These are phyloP conservation scores for Psilopogon haemacephalus DNA, from an alignment of 2,113 vertebrate genomes.

Conservation along the genomic window DNA sequence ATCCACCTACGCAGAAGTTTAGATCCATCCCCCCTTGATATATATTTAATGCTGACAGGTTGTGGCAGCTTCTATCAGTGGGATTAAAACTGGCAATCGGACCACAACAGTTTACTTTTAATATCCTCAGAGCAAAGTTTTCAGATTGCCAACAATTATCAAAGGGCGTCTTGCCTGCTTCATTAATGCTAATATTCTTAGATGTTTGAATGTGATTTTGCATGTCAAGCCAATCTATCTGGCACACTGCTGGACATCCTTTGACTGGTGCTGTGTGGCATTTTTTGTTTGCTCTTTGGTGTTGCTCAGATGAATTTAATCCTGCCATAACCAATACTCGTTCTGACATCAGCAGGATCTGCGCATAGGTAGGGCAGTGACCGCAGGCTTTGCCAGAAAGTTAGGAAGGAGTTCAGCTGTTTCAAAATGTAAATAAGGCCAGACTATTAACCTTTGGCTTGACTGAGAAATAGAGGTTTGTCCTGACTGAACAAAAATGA, in stretches of 20 bases:
- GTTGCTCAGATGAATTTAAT: slow-evolving; percentile 43
- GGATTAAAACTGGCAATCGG: slow-evolving; percentile 57
- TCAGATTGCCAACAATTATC: slow-evolving; percentile 61
- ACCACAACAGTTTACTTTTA: slow-evolving; percentile 58
- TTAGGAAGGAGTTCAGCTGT: not conserved
- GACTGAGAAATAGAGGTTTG: not conserved
- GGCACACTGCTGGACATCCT: slow-evolving; percentile 34
- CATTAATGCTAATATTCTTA: slow-evolving; percentile 50
- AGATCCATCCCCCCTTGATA: slow-evolving; percentile 18
- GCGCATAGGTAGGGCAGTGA: not conserved
- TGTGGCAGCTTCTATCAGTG: slow-evolving; percentile 45
- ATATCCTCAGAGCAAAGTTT: slow-evolving; percentile 66
- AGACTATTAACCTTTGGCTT: slow-evolving; percentile 26
- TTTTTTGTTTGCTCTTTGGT: slow-evolving; percentile 51
- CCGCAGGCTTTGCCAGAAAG: not conserved
- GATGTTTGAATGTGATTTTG: slow-evolving; percentile 57
- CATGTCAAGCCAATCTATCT: slow-evolving; percentile 44
- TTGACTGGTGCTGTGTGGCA: slow-evolving; percentile 59
- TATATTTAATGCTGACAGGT: slow-evolving; percentile 40
- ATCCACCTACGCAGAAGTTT: slow-evolving; percentile 40
- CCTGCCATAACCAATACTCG: not conserved
- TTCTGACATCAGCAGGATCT: slow-evolving; percentile 34
- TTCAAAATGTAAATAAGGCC: slow-evolving; percentile 1
- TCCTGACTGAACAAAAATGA: not conserved
- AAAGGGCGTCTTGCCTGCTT: slow-evolving; percentile 47